Evolutionary conservation across 2,797 vertebrate genomes (phyloP).

Genomic region (Amphiprion clarkii): DNA sequence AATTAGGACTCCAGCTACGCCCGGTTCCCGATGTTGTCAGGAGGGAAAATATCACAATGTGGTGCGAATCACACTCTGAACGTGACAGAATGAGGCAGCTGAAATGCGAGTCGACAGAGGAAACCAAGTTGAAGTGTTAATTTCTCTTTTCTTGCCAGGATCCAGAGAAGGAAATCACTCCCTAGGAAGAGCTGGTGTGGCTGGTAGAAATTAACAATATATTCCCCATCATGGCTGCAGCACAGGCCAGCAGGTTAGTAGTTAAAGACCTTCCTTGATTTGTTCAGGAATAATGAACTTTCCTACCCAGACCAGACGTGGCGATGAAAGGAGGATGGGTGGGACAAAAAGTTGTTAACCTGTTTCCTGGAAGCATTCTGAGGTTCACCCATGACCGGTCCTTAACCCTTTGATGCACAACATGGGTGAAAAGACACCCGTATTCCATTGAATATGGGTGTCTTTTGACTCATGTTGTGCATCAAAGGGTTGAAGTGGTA

Average conservation of each 20-base stretch:
- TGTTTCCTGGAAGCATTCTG: constrained; percentile 42
- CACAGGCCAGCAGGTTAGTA: constrained; percentile 34
- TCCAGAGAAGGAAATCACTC: constrained; percentile 48
- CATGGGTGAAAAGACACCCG: too few species aligned
- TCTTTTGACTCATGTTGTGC: too few species aligned
- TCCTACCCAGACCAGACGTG: constrained; percentile 35
- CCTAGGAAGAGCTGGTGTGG: constrained; percentile 35
- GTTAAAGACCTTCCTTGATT: constrained; percentile 73
- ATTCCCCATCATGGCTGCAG: constrained; percentile 9
- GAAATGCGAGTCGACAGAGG: constrained; percentile 20
- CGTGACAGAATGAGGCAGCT: constrained; percentile 1
- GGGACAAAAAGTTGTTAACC: constrained; percentile 44
- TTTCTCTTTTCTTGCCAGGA: constrained; percentile 27
- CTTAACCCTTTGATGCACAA: background rate
- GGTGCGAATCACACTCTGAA: background rate
- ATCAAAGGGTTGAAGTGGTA: too few species aligned
- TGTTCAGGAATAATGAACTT: constrained; percentile 73
- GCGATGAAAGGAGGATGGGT: constrained; percentile 46
- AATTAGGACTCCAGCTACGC: background rate
- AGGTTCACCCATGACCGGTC: background rate
- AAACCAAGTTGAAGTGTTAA: constrained; percentile 35
- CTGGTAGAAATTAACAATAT: constrained; percentile 45
- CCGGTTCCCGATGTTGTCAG: background rate
- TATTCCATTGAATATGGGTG: too few species aligned
- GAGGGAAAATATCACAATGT: background rate